These are phyloP conservation scores for Euplexia lucipara DNA, from an alignment of 2,888 invertebrate genomes.

Conservation along the genomic window DNA sequence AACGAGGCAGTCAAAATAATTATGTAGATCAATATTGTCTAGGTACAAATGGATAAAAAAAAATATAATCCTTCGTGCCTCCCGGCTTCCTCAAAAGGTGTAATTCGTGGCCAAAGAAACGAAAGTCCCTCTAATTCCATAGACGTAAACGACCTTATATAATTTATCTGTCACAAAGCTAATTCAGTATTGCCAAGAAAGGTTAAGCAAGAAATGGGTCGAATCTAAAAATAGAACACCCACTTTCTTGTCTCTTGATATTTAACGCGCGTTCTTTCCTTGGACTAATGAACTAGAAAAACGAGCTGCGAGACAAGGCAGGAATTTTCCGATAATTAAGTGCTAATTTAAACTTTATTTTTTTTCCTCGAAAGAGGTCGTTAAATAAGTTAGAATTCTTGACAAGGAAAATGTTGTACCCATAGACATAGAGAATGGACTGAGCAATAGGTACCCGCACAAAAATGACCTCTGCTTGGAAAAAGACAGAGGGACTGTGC, in stretches of 20 bases:
- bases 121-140: no score
- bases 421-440: no score
- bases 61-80: no score
- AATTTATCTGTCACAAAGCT: slow-evolving; percentile 7
- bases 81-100: not conserved
- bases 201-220: slow-evolving; percentile 18
- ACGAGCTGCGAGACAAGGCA: slow-evolving; percentile 13
- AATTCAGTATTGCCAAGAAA: slow-evolving; percentile 11
- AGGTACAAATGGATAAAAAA: no score
- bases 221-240: slow-evolving; percentile 27
- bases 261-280: slow-evolving; percentile 46
- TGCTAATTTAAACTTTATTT: not conserved
- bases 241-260: slow-evolving; percentile 22
- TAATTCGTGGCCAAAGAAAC: no score
- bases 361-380: not conserved
- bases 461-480: no score
- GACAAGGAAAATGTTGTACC: no score
- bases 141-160: not conserved
- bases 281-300: slow-evolving; percentile 55
- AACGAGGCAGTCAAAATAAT: no score
- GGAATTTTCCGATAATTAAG: slow-evolving; percentile 31
- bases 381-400: slow-evolving; percentile 9
- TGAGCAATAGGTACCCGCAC: no score
- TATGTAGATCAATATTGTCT: no score
- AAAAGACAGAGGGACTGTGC: no score